phyloP scores from a whole-genome alignment of 2,113 vertebrate species.

The Gadus macrocephalus region DNA sequence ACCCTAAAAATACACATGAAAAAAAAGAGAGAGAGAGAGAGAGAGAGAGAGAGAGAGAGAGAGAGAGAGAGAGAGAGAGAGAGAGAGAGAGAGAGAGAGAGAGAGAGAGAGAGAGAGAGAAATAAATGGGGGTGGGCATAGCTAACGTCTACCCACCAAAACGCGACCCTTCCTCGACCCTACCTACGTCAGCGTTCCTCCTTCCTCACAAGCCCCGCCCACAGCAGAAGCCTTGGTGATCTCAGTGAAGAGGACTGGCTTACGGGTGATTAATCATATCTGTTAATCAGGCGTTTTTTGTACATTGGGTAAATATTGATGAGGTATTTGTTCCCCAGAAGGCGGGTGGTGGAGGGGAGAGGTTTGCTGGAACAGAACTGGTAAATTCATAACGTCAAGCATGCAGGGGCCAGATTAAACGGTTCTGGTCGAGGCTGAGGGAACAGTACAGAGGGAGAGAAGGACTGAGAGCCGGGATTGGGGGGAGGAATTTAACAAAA shows the following conservation, averaged over 20 bases:
- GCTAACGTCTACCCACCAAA: neutral
- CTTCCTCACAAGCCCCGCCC: slow-evolving; percentile 12
- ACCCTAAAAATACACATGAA: slow-evolving; percentile 43
- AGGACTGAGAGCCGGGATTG: no score
- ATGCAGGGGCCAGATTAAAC: no score
- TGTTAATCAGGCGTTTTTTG: slow-evolving; percentile 40
- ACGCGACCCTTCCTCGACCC: neutral
- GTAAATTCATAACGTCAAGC: no score
- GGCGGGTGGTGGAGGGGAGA: slow-evolving; percentile 7
- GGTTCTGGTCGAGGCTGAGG: no score
- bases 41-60: no score
- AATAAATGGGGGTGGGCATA: neutral
- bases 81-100: no score
- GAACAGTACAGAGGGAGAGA: no score
- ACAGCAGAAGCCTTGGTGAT: slow-evolving; percentile 21
- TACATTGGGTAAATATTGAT: slow-evolving; percentile 34
- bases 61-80: no score
- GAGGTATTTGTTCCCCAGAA: slow-evolving; percentile 19
- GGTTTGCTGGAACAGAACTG: neutral
- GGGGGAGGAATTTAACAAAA: no score
- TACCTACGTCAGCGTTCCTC: slow-evolving; percentile 22
- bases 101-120: no score
- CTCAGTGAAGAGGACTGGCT: slow-evolving; percentile 30
- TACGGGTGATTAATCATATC: slow-evolving; percentile 52
- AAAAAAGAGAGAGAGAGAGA: no score